Evolutionary conservation across 2,113 vertebrate species (phyloP).

Genomic region (Benitochromis conjunctus): DNA sequence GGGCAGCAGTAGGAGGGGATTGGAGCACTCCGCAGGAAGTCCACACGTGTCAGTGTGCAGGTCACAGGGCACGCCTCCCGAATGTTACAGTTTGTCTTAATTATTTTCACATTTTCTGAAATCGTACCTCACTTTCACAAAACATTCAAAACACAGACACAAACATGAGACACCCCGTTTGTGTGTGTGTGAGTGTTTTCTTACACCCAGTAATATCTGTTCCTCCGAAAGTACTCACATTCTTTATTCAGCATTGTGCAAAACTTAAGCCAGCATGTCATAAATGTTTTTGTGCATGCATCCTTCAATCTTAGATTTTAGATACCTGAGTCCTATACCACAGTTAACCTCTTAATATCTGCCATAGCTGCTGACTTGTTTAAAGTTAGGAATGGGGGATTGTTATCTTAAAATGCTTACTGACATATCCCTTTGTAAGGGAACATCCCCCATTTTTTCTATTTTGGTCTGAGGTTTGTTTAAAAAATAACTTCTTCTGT

Average conservation of each 20-base stretch:
- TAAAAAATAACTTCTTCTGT: neutral
- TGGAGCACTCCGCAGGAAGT: neutral
- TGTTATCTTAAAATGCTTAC: neutral
- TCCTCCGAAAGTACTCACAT: neutral
- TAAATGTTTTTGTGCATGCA: neutral
- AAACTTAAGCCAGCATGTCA: neutral
- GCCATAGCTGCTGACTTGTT: neutral
- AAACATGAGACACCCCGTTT: neutral
- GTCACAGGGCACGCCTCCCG: slow-evolving; percentile 18
- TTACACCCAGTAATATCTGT: neutral
- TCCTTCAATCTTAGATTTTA: neutral
- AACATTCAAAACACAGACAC: neutral
- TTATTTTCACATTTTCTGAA: slow-evolving; percentile 7
- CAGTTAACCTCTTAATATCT: neutral
- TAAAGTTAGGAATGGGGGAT: neutral
- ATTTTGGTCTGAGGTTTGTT: no score
- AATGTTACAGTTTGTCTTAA: slow-evolving; percentile 22
- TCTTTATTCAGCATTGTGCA: neutral
- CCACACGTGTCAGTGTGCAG: neutral
- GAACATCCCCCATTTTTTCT: neutral
- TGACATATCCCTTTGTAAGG: neutral
- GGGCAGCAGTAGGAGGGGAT: slow-evolving; percentile 11
- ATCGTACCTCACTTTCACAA: neutral
- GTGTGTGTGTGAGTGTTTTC: neutral
- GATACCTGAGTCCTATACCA: neutral